Conservation (phyloP, 2,797 vertebrate species). For the Thalassophryne amazonica region DNA sequence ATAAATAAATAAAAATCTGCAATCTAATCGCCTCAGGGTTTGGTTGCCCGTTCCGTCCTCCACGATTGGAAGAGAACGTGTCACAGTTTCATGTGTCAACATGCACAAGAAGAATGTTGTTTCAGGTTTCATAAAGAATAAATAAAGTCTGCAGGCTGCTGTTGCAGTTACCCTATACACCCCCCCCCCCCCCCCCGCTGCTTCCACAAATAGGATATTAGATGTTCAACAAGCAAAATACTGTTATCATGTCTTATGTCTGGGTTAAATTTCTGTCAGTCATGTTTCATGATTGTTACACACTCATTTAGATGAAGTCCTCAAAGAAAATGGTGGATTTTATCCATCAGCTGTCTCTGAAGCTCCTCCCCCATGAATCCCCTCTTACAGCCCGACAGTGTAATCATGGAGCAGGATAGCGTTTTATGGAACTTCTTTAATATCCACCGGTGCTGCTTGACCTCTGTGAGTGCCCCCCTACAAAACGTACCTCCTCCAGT, state of each 20-base stretch:
- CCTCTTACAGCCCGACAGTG: slow-evolving; percentile 60
- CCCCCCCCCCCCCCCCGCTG: slow-evolving; percentile 7
- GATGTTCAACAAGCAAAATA: slow-evolving; percentile 4
- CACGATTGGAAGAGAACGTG: slow-evolving; percentile 37
- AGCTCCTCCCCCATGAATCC: slow-evolving; percentile 55
- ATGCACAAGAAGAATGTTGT: slow-evolving; percentile 55
- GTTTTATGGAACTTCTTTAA: slow-evolving; percentile 75
- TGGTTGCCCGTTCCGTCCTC: slow-evolving; percentile 54
- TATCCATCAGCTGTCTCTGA: slow-evolving; percentile 39
- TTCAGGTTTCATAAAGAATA: slow-evolving; percentile 56
- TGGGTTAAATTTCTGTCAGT: background rate
- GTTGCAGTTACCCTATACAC: slow-evolving; percentile 17
- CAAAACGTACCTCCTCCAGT: slow-evolving; percentile 48
- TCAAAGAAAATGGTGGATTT: slow-evolving; percentile 21
- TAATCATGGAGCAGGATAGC: slow-evolving; percentile 73
- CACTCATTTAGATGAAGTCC: background rate
- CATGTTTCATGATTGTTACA: slow-evolving; percentile 5
- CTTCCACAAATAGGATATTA: slow-evolving; percentile 10
- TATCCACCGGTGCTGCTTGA: slow-evolving; percentile 70
- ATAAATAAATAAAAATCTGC: slow-evolving; percentile 54
- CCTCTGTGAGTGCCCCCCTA: slow-evolving; percentile 67
- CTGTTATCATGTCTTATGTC: slow-evolving; percentile 1
- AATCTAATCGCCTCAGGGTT: slow-evolving; percentile 50
- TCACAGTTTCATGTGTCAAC: slow-evolving; percentile 61
- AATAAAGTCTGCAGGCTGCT: slow-evolving; percentile 48